A percentile compares a stretch with the other conserved stretches of the same genome.
Conservation (phyloP, 1,140 invertebrate species). For the Apis laboriosa region DNA sequence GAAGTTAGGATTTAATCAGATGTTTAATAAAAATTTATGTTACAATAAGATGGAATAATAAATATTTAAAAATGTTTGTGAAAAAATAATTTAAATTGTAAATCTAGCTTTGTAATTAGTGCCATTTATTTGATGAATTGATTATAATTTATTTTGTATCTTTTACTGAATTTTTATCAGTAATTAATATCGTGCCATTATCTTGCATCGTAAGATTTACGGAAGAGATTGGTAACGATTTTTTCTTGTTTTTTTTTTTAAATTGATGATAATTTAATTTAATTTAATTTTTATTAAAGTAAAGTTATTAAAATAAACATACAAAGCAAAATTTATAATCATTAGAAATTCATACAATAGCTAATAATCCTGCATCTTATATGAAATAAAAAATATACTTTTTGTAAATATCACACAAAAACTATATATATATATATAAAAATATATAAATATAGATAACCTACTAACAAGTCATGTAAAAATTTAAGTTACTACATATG, state of each 20-base stretch:
- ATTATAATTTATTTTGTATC: conserved; percentile 30
- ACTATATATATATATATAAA: conserved; percentile 36
- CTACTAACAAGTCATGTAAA: conserved; percentile 71
- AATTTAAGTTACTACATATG: conserved; percentile 67
- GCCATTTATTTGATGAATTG: conserved; percentile 36
- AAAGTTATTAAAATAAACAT: conserved; percentile 13
- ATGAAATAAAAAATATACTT: conserved; percentile 43
- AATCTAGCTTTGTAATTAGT: conserved; percentile 57
- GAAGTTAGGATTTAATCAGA: conserved; percentile 40
- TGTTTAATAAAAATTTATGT: conserved; percentile 41
- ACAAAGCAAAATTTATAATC: conserved; percentile 56
- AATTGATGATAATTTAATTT: background rate
- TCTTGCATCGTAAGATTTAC: conserved; percentile 28
- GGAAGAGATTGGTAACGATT: conserved; percentile 23
- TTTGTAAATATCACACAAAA: conserved; percentile 71
- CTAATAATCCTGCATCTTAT: conserved; percentile 32
- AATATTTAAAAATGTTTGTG: conserved; percentile 1
- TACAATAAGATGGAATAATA: background rate
- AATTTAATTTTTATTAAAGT: conserved; percentile 8
- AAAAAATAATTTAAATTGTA: conserved; percentile 37
- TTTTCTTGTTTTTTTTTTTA: background rate
- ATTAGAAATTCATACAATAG: conserved; percentile 44
- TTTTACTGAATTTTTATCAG: background rate
- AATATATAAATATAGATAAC: conserved; percentile 37
- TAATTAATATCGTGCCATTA: conserved; percentile 45